Evolutionary conservation across 1,140 invertebrate species (phyloP).

Genomic region (Megalonaias nervosa): DNA sequence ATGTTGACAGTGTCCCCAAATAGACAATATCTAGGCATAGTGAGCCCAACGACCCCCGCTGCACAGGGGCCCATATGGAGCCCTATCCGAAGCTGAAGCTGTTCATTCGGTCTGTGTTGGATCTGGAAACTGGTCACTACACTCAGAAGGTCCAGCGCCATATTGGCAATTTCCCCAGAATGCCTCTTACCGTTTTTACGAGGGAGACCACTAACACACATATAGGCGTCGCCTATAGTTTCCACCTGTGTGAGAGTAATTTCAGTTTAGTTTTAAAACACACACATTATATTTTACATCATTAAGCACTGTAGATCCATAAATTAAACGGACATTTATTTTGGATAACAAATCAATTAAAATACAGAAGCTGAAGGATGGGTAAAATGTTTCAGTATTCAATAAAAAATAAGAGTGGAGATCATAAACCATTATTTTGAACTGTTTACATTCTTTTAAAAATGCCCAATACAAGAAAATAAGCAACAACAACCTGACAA

Average conservation of each 20-base stretch:
- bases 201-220: conserved; percentile 93
- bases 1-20: conserved; percentile 92
- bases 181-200: conserved; percentile 85
- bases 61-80: conserved; percentile 91
- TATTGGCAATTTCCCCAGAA: conserved; percentile 86
- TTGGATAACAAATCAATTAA: no score
- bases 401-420: no score
- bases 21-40: conserved; percentile 92
- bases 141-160: conserved; percentile 90
- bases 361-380: no score
- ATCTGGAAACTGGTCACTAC: conserved; percentile 90
- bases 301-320: background rate
- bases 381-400: no score
- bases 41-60: conserved; percentile 89
- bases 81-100: conserved; percentile 92
- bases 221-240: conserved; percentile 97
- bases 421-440: no score
- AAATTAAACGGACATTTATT: background rate
- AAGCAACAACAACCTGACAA: no score
- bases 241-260: conserved; percentile 80
- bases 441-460: no score
- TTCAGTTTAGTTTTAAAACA: background rate
- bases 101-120: conserved; percentile 86
- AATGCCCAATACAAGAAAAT: no score
- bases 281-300: background rate